Conservation (phyloP, 2,797 vertebrate genomes). For the Arrhamphus sclerolepis region DNA sequence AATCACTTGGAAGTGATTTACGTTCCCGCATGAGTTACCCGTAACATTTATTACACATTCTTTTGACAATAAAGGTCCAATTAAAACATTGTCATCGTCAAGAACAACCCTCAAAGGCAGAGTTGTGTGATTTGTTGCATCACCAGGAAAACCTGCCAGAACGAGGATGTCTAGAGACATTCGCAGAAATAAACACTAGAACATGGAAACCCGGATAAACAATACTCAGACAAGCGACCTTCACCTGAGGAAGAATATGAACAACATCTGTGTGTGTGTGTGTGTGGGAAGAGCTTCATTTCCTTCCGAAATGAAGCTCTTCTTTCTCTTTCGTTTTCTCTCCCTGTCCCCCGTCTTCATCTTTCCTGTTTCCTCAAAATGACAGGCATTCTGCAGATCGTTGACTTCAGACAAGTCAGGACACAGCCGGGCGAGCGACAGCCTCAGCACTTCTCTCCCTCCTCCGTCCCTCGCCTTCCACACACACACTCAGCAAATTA, state of each 20-base stretch:
- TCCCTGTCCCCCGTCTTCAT: not conserved
- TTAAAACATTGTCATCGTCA: not conserved
- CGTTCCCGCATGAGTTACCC: too few species aligned
- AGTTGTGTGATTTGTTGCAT: not conserved
- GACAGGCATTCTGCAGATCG: constrained; percentile 65
- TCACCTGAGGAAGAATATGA: too few species aligned
- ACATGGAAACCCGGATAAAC: too few species aligned
- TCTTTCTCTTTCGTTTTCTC: constrained; percentile 27
- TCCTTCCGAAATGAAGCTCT: constrained; percentile 5
- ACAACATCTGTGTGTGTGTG: constrained; percentile 5
- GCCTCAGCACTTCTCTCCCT: constrained; percentile 52
- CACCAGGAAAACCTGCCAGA: not conserved
- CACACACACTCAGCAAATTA: constrained; percentile 48
- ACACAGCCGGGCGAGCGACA: constrained; percentile 57
- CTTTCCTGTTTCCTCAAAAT: constrained; percentile 56
- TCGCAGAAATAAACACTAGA: too few species aligned
- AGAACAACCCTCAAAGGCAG: not conserved
- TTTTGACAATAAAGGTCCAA: not conserved
- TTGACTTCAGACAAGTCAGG: constrained; percentile 64
- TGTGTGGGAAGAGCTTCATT: too few species aligned
- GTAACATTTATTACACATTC: too few species aligned
- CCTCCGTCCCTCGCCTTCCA: constrained; percentile 22
- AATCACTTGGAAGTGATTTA: too few species aligned
- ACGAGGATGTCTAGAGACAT: too few species aligned
- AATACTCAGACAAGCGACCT: too few species aligned